A percentile compares a stretch with the other conserved stretches of the same genome.
Evolutionary conservation across 1,140 invertebrate species (phyloP).

Genomic region (Octopus bimaculoides): DNA sequence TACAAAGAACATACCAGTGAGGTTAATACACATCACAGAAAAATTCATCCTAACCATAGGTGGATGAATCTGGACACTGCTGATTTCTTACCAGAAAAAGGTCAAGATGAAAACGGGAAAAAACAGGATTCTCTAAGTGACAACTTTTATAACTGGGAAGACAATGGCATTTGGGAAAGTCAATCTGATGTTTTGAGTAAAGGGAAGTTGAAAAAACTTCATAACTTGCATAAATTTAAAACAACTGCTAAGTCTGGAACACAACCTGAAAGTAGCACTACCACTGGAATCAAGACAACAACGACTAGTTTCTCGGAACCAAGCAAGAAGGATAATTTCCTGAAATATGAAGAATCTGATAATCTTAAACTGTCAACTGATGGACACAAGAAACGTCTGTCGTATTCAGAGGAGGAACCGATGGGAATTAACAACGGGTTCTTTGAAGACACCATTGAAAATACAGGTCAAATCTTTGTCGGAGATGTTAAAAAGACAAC

Average conservation of each 20-base stretch:
- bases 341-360: neutral
- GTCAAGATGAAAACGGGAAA: neutral
- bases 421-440: neutral
- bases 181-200: neutral
- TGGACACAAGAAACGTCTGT: neutral
- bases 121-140: neutral
- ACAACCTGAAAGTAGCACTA: neutral
- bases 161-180: conserved; percentile 1
- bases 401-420: neutral
- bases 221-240: neutral
- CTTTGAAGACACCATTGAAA: neutral
- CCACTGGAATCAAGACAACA: neutral
- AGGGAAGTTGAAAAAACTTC: neutral
- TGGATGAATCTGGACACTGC: neutral
- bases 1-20: neutral
- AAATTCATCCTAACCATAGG: neutral
- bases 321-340: neutral
- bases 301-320: neutral
- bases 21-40: neutral
- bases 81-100: neutral
- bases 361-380: neutral
- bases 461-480: neutral
- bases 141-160: conserved; percentile 1
- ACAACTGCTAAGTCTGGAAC: neutral
- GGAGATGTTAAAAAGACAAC: neutral